Conservation (phyloP, 2,113 vertebrate species). For the Poeciliopsis turrubarensis region DNA sequence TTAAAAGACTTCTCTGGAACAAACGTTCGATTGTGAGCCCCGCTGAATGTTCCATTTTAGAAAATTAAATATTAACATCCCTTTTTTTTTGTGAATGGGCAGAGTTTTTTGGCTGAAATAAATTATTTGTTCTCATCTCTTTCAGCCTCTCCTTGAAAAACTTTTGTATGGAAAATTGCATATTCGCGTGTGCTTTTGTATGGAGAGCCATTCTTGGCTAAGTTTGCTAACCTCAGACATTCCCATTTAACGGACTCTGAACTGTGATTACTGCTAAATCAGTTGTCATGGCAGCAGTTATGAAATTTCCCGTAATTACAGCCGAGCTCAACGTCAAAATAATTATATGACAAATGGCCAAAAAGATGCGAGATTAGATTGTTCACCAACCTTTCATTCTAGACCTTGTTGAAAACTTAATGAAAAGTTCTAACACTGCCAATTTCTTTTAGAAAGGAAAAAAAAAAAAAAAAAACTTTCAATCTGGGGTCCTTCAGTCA, state of each 20-base stretch:
- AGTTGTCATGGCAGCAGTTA: neutral
- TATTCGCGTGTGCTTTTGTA: conserved; percentile 19
- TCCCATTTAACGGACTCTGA: conserved; percentile 1
- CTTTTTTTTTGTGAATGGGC: conserved; percentile 31
- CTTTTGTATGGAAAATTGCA: conserved; percentile 7
- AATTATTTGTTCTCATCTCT: conserved; percentile 16
- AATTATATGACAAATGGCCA: neutral
- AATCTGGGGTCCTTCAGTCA: too few species aligned
- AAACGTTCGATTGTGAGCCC: conserved; percentile 35
- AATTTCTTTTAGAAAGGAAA: neutral
- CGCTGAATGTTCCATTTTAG: conserved; percentile 36
- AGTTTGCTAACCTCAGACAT: conserved; percentile 9
- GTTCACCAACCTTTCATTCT: neutral
- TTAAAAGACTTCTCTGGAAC: conserved; percentile 42
- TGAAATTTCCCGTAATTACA: neutral
- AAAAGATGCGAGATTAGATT: neutral
- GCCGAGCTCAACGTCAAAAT: neutral
- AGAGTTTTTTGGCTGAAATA: conserved; percentile 17
- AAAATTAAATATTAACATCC: conserved; percentile 55
- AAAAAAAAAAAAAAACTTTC: too few species aligned
- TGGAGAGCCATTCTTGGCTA: conserved; percentile 1
- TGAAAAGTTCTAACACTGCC: neutral
- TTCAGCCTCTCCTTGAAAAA: conserved; percentile 28
- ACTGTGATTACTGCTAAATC: conserved; percentile 12
- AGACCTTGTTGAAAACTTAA: too few species aligned